phyloP scores from a whole-genome alignment of 1,140 invertebrate genomes.

The Drosophila sp. region DNA sequence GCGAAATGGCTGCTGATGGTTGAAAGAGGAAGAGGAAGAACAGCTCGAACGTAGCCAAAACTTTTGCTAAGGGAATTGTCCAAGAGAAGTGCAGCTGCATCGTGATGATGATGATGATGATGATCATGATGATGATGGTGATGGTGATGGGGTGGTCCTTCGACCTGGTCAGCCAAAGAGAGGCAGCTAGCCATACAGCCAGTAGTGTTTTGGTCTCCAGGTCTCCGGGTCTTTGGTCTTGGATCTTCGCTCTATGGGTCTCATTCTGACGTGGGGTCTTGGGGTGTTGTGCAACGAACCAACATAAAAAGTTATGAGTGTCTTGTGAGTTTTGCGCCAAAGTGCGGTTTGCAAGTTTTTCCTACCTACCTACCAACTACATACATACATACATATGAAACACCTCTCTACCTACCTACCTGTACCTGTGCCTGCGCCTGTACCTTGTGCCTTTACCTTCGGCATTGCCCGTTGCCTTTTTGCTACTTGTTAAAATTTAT shows the following conservation, averaged over 20 bases:
- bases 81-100: slow-evolving; percentile 66
- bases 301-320: slow-evolving; percentile 81
- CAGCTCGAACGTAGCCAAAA: slow-evolving; percentile 25
- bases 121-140: background rate
- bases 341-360: slow-evolving; percentile 76
- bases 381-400: background rate
- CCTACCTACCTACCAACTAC: slow-evolving; percentile 11
- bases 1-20: background rate
- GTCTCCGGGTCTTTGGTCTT: slow-evolving; percentile 26
- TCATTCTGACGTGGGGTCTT: slow-evolving; percentile 18
- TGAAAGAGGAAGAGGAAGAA: slow-evolving; percentile 33
- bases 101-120: background rate
- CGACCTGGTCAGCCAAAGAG: slow-evolving; percentile 49
- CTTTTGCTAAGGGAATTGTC: slow-evolving; percentile 64
- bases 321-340: slow-evolving; percentile 81
- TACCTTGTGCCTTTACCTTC: slow-evolving; percentile 28
- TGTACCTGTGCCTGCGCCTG: slow-evolving; percentile 17
- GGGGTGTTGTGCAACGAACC: slow-evolving; percentile 70
- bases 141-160: slow-evolving; percentile 58
- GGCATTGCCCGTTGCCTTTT: slow-evolving; percentile 62
- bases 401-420: slow-evolving; percentile 26
- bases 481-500: slow-evolving; percentile 81
- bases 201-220: slow-evolving; percentile 20
- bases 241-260: slow-evolving; percentile 21
- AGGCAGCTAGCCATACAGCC: slow-evolving; percentile 47